These are phyloP conservation scores for Drosophila orosa DNA, from an alignment of 1,140 invertebrate species.

Conservation along the genomic window DNA sequence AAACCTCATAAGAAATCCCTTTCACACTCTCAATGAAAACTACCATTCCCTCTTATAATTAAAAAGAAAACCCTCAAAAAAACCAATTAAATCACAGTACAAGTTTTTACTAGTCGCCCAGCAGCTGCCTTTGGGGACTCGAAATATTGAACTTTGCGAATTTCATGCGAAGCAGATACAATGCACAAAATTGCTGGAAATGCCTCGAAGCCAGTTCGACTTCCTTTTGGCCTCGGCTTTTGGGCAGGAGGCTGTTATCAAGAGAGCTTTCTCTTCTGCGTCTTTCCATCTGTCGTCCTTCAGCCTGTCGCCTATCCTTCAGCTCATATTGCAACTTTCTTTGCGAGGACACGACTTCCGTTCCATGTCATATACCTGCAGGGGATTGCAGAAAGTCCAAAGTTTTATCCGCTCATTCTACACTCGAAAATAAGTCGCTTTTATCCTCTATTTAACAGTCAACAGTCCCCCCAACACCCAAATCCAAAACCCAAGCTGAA, in stretches of 20 bases:
- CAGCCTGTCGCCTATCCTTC: slow-evolving; percentile 26
- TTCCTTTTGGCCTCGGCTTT: slow-evolving; percentile 42
- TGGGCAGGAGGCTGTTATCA: slow-evolving; percentile 15
- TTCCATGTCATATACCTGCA: slow-evolving; percentile 61
- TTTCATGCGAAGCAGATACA: slow-evolving; percentile 21
- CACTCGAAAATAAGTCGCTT: slow-evolving; percentile 54
- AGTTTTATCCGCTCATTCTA: slow-evolving; percentile 49
- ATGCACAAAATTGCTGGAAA: slow-evolving; percentile 15
- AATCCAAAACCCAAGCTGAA: slow-evolving; percentile 18
- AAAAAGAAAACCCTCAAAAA: not conserved
- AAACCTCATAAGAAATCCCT: not conserved
- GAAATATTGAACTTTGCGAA: slow-evolving; percentile 37
- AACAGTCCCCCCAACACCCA: not conserved
- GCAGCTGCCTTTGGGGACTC: not conserved
- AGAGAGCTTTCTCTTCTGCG: slow-evolving; percentile 14
- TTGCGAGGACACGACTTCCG: slow-evolving; percentile 56
- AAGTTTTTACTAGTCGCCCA: slow-evolving; percentile 11
- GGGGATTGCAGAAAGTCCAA: slow-evolving; percentile 53
- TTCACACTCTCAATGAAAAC: not conserved
- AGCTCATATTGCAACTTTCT: slow-evolving; percentile 54
- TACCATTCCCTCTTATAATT: not conserved
- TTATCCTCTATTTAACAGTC: slow-evolving; percentile 58
- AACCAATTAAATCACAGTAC: slow-evolving; percentile 15
- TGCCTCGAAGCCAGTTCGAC: slow-evolving; percentile 32
- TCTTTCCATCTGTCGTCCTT: slow-evolving; percentile 13